Evolutionary conservation across 2,797 vertebrate genomes (phyloP), one percentile per base, ranked within the genome.

Genomic region (Falco cherrug): DNA sequence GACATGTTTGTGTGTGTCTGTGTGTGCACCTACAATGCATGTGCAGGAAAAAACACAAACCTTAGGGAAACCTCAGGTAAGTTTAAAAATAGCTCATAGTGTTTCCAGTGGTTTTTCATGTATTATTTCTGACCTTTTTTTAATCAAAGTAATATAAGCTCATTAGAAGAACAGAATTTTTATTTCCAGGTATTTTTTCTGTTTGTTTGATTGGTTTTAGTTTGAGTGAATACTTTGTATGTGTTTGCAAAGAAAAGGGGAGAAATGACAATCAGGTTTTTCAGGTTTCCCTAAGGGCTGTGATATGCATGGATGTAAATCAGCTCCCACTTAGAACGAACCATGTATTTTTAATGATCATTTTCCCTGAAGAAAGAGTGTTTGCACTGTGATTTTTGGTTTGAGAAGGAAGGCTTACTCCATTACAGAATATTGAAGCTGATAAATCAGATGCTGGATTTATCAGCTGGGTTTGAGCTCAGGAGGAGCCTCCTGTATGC

Each of bases 51-150:
- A 57, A 37, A 0, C 45, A 13, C 8, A 17, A 33, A 73, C 47
- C 22, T 63, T 24, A 73, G 64, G 22, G 51, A 60, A 93, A 28
- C 28, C 6, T 79, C 82, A 79, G 94, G 94, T 97, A 93, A 96
- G 95, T 94, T 75, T 48, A 57, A 75, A 83, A 93, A 48, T 22
- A 76, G 20, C 28, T 51, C 5, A 1, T 51, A 2, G 13, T n/a
- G 91, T 80, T 41, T 22, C 10, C 12, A 5, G 33, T 77, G 8
- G 56, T 1, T 89, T 84, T 64, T 67, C 31, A 13, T 31, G 21
- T 70, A 5, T 87, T 87, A 12, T 63, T 80, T 87, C 45, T 84
- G 78, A 47, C 22, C 20, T 35, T 51, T 89, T 81, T 75, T 48
- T 75, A 33, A n/a, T 48, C 61, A 68, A 93, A 89, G 18, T 8